Evolutionary conservation across 2,113 vertebrate genomes (phyloP), one percentile per base, ranked within the genome.

Genomic region (Uria lomvia): DNA sequence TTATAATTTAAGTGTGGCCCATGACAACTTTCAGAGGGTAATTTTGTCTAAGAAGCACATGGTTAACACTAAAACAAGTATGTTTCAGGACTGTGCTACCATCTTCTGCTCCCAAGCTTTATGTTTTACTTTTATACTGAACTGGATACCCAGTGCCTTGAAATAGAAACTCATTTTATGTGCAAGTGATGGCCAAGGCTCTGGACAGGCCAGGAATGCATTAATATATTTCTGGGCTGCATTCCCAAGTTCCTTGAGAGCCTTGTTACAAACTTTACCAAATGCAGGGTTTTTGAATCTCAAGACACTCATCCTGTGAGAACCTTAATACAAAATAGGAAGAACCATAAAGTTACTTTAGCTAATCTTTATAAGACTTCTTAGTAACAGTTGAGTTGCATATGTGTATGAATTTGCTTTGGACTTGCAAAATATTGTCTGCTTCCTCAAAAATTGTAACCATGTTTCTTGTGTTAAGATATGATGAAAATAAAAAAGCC

Each of bases 401-500:
- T 43, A 38, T 30, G 11, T 62, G 21, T 30, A 50, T 20, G 32
- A 63, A 52, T 65, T 74, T 49, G 23, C 16, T 78, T 94, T 52
- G 40, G 36, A 63, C 20, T 92, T 68, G 30, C 43, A 67, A 84
- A 80, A 45, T 58, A 68, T 9, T 70, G 9, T 58, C 26, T n/a
- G 7, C 27, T 78, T 86, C 14, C 52, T 88, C 32, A 74, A 43
- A 95, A 50, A 23, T 10, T 7, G 8, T 49, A 72, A 55, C 58
- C 5, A 16, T 59, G 65, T 59, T 97, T 72, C 86, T 74, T 93
- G 70, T 72, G 23, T 62, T 90, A 84, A 99, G 99, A 50, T 99
- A 99, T n/a, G 98, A 99, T 94, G 98, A 98, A 55, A 67, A 66
- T 56, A 98, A 16, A 43, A 91, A 95, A 83, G 92, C 70, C 15